A percentile compares a stretch with the other conserved stretches of the same genome.
These are phyloP conservation scores for Sipunculus nudus DNA, from an alignment of 2,888 invertebrate species.

Conservation along the genomic window DNA sequence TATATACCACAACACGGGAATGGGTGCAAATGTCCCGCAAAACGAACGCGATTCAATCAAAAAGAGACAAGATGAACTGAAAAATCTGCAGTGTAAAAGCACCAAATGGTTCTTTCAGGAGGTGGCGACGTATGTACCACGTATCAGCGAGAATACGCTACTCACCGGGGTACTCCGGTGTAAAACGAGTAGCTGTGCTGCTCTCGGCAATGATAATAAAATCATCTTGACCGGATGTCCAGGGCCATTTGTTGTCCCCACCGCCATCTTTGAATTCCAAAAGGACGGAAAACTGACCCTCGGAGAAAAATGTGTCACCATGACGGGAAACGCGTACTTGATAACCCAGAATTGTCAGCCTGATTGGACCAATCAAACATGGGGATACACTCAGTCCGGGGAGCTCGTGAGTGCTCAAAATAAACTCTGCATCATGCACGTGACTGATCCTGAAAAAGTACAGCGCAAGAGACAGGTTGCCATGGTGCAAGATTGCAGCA, in stretches of 20 bases:
- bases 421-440: constrained; percentile 44
- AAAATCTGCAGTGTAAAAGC: constrained; percentile 13
- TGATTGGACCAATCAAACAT: constrained; percentile 13
- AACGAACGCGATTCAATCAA: constrained; percentile 3
- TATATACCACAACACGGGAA: constrained; percentile 19
- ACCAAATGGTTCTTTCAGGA: constrained; percentile 36
- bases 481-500: constrained; percentile 41
- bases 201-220: constrained; percentile 15
- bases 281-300: constrained; percentile 19
- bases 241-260: too few relatives aligned
- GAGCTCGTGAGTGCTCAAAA: too few relatives aligned
- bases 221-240: constrained; percentile 34
- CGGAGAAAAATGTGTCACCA: constrained; percentile 30
- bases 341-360: constrained; percentile 18
- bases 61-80: not conserved
- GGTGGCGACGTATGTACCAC: constrained; percentile 27
- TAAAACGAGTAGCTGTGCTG: constrained; percentile 31
- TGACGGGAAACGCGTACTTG: constrained; percentile 31
- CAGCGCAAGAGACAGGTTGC: constrained; percentile 36
- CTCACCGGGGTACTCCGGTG: constrained; percentile 33
- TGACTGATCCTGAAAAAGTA: constrained; percentile 42
- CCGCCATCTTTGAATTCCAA: constrained; percentile 35
- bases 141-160: constrained; percentile 22
- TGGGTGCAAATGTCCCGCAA: too few relatives aligned
- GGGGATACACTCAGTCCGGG: constrained; percentile 2